Percentiles rank a stretch among this genome's conserved stretches.
Evolutionary conservation across 2,797 vertebrate genomes (phyloP).

Genomic region (Pseudochirops cupreus): DNA sequence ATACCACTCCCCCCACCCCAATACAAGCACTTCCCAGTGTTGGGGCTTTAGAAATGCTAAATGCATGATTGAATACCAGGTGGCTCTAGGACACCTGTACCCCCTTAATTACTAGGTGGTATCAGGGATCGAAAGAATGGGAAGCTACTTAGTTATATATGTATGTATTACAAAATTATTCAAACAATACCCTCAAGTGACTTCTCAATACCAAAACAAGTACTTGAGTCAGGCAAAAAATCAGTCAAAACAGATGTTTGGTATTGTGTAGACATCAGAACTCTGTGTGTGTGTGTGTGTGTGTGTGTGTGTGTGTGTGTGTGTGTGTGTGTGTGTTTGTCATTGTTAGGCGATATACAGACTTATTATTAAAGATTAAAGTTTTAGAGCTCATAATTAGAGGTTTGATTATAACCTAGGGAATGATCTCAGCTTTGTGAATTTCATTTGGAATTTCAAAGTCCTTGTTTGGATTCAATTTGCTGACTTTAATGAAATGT

Average conservation of each 20-base stretch:
- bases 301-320: no score
- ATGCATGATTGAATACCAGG: constrained; percentile 56
- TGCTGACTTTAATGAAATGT: constrained; percentile 28
- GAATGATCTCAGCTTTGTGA: neutral
- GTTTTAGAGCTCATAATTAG: constrained; percentile 35
- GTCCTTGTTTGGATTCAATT: constrained; percentile 19
- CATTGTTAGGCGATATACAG: neutral
- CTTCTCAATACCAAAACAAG: constrained; percentile 4
- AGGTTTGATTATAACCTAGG: neutral
- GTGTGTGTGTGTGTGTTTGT: no score
- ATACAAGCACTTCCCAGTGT: neutral
- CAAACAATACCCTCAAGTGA: neutral
- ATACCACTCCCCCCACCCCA: neutral
- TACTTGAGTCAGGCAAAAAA: neutral
- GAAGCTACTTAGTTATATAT: neutral
- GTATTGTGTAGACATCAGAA: neutral
- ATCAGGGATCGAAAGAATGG: neutral
- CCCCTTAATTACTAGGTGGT: constrained; percentile 14
- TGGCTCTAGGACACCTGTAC: neutral
- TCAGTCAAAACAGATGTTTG: constrained; percentile 21
- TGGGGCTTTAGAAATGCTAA: constrained; percentile 34
- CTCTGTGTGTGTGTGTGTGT: no score
- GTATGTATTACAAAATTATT: neutral
- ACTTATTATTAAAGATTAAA: neutral
- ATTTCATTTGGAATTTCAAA: constrained; percentile 41